These are phyloP conservation scores for Tricholauxania praeusta DNA, from an alignment of 2,888 invertebrate species.

Conservation along the genomic window DNA sequence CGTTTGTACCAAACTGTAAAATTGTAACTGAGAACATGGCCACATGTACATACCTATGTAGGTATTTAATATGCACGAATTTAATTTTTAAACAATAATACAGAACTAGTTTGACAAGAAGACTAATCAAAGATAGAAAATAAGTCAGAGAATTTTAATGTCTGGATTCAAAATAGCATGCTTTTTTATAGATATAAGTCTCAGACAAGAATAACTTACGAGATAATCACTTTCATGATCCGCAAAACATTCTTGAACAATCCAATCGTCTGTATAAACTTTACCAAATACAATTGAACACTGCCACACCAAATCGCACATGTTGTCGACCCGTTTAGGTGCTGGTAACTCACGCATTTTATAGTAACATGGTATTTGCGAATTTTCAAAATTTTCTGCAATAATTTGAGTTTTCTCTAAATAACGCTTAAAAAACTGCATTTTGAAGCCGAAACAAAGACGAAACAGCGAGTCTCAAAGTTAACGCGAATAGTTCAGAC, in stretches of 20 bases:
- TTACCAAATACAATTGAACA: constrained; percentile 52
- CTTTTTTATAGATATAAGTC: no score
- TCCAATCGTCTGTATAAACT: constrained; percentile 59
- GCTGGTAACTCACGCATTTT: constrained; percentile 59
- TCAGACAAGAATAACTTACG: constrained; percentile 52
- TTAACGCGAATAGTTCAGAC: background rate
- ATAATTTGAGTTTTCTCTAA: constrained; percentile 58
- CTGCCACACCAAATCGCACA: constrained; percentile 54
- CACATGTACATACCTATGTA: no score
- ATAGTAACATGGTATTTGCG: constrained; percentile 57
- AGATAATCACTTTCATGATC: constrained; percentile 64
- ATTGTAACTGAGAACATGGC: no score
- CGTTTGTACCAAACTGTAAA: no score
- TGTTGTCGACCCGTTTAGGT: constrained; percentile 51
- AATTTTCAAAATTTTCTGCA: constrained; percentile 57
- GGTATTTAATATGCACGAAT: no score
- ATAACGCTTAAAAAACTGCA: constrained; percentile 62
- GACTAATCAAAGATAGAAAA: no score
- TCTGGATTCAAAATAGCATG: no score
- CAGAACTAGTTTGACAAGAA: no score
- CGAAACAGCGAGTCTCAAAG: background rate
- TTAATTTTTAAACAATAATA: no score
- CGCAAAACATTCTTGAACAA: constrained; percentile 61
- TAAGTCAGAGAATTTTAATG: no score
- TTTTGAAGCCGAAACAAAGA: constrained; percentile 45